These are phyloP conservation scores for Desoria tigrina DNA, from an alignment of 2,888 invertebrate species.

Conservation along the genomic window DNA sequence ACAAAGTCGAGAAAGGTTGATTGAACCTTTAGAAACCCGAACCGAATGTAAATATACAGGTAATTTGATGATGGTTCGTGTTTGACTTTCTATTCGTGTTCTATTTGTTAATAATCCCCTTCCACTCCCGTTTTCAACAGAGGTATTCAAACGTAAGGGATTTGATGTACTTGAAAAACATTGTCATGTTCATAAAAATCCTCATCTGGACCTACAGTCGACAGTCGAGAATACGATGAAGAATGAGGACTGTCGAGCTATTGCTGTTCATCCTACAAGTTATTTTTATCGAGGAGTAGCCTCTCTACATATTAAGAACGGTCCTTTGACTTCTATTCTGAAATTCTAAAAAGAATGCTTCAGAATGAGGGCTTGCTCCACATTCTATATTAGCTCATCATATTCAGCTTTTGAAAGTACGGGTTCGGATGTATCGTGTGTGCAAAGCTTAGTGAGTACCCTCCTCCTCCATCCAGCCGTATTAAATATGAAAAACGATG, in stretches of 20 bases:
- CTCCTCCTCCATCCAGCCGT: no score
- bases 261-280: no score
- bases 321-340: no score
- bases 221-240: background rate
- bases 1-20: background rate
- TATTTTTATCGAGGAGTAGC: no score
- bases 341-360: no score
- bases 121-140: conserved; percentile 3
- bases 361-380: no score
- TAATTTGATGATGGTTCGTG: conserved; percentile 13
- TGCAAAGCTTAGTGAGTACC: background rate
- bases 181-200: conserved; percentile 5
- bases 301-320: no score
- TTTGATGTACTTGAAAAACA: conserved; percentile 2
- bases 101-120: conserved; percentile 3
- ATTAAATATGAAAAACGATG: background rate
- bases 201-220: background rate
- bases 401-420: no score
- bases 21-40: background rate
- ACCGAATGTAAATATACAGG: conserved; percentile 9
- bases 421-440: conserved; percentile 3
- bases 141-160: conserved; percentile 6
- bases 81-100: conserved; percentile 11
- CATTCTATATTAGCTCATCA: no score
- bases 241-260: no score